Conservation (phyloP, 2,888 invertebrate genomes). For the Melinaea menophilus region DNA sequence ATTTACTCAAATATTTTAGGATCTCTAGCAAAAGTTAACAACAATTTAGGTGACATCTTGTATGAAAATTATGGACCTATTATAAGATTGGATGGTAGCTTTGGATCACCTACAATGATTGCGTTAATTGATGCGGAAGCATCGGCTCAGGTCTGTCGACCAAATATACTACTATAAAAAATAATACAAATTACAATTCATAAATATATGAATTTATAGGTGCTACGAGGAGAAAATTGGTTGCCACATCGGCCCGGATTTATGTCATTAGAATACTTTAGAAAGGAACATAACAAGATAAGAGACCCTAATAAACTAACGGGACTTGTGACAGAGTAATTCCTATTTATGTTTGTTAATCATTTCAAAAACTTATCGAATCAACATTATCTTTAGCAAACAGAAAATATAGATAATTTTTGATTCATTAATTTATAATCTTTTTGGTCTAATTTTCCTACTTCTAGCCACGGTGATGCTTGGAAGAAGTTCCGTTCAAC, state of each 20-base stretch:
- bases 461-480: slow-evolving; percentile 82
- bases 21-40: slow-evolving; percentile 8
- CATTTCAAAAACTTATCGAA: neutral
- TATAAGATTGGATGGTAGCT: slow-evolving; percentile 39
- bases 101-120: slow-evolving; percentile 39
- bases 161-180: neutral
- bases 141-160: slow-evolving; percentile 37
- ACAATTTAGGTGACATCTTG: slow-evolving; percentile 47
- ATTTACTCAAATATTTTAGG: slow-evolving; percentile 8
- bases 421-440: no score
- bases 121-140: slow-evolving; percentile 49
- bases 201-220: slow-evolving; percentile 27
- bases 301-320: slow-evolving; percentile 33
- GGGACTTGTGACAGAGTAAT: slow-evolving; percentile 45
- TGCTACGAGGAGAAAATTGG: slow-evolving; percentile 49
- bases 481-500: slow-evolving; percentile 87
- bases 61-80: slow-evolving; percentile 49
- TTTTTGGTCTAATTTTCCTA: no score
- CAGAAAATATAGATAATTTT: no score
- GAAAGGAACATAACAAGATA: slow-evolving; percentile 38
- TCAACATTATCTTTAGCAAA: neutral
- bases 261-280: slow-evolving; percentile 46
- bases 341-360: neutral
- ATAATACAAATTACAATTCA: neutral
- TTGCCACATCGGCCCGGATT: slow-evolving; percentile 48